Evolutionary conservation across 2,888 invertebrate genomes (phyloP), one percentile per base, ranked within the genome.

Genomic region (Neocrepidodera transversa): DNA sequence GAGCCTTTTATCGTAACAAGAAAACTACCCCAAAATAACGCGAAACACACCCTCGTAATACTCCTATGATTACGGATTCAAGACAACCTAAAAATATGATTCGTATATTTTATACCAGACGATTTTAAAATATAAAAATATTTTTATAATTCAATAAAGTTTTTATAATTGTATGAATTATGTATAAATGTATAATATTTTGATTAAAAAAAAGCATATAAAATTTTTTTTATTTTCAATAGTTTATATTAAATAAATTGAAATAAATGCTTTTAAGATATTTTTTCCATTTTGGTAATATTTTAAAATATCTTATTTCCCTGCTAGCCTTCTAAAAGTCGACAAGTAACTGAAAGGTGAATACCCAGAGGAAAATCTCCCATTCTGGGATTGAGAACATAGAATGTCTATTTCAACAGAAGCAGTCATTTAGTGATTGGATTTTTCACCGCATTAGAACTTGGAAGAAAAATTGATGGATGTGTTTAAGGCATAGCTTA

Each of bases 11-110:
- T 13, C 32, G 11, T 32, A 32, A 32, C 32, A 32, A 2, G 32
- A 32, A 32, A 32, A 32, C 32, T 11, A 11, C 32, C 11, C 11
- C 32, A 32, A 32, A 32, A 32, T 32, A 32, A n/a, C 32, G 32
- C 32, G 32, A 32, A 32, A 11, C 32, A 3, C 11, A 32, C 32
- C 11, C 32, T 32, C 32, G 11, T 50, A 50, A 50, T 50, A 36
- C 36, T 50, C 36, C 16, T 14, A 26, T 50, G 50, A 50, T 36
- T 26, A 50, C 38, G 36, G 13, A 38, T 23, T n/a, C 8, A 36
- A 36, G 10, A 36, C 23, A 36, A 36, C 49, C n/a, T 26, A 28
- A 50, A 38, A 50, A 50, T 50, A 50, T 50, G 36, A 13, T 32
- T 13, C 32, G 3, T 32, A 1, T 32, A 3, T 28, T 28, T n/a